These are phyloP conservation scores for Crypturellus tataupa DNA, from an alignment of 2,797 vertebrate genomes.

Conservation along the genomic window DNA sequence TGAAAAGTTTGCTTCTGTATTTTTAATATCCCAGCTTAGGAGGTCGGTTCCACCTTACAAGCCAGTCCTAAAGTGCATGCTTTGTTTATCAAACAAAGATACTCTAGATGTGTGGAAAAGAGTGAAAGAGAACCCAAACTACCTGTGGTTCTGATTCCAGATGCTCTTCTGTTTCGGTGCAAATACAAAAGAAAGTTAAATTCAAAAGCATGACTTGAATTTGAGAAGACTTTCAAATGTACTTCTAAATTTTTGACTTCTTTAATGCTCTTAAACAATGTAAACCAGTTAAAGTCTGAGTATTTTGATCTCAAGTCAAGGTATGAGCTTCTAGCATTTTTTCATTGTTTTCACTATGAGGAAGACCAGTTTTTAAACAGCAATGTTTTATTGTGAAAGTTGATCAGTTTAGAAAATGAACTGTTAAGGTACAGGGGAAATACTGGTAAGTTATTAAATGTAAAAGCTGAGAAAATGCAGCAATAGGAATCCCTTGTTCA, in stretches of 20 bases:
- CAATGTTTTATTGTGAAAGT: neutral
- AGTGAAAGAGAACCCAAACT: neutral
- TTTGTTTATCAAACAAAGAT: neutral
- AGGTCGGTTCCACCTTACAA: neutral
- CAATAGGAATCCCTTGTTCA: neutral
- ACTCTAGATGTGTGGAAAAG: neutral
- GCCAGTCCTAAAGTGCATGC: neutral
- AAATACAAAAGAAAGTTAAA: neutral
- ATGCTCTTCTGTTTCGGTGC: neutral
- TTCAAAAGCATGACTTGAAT: neutral
- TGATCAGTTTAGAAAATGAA: neutral
- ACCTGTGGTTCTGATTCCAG: accelerated
- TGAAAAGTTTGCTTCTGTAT: neutral
- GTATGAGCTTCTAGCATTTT: neutral
- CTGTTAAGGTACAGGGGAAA: neutral
- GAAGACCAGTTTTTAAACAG: neutral
- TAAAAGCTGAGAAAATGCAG: neutral
- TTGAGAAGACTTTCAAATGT: neutral
- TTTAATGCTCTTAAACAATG: neutral
- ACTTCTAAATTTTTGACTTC: neutral
- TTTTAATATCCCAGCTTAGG: neutral
- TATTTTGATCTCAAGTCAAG: neutral
- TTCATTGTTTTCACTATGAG: neutral
- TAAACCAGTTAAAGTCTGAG: neutral
- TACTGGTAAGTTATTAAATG: neutral